These are phyloP conservation scores for Venusia cambrica DNA, from an alignment of 2,888 invertebrate species.

Conservation along the genomic window DNA sequence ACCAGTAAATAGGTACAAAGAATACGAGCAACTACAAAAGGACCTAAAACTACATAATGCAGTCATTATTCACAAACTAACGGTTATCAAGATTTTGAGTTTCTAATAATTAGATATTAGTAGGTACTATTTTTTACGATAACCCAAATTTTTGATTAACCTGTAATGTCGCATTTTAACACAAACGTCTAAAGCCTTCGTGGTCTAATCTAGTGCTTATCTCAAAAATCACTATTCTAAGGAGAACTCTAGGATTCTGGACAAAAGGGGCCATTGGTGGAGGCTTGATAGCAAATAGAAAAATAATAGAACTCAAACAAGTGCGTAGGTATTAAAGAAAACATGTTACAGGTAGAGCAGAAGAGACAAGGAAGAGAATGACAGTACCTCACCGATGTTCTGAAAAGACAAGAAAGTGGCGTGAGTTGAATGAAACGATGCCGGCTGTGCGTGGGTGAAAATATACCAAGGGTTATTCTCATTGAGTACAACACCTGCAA, in stretches of 20 bases:
- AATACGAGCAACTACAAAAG: slow-evolving; percentile 27
- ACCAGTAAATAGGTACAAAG: slow-evolving; percentile 11
- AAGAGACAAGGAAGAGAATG: slow-evolving; percentile 62
- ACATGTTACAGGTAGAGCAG: slow-evolving; percentile 54
- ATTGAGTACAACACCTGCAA: too few relatives aligned
- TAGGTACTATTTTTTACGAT: slow-evolving; percentile 3
- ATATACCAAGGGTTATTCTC: too few relatives aligned
- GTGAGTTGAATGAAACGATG: slow-evolving; percentile 63
- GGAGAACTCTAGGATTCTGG: slow-evolving; percentile 25
- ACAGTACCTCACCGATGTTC: slow-evolving; percentile 82
- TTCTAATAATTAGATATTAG: too few relatives aligned
- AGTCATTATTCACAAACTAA: too few relatives aligned
- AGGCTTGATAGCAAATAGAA: slow-evolving; percentile 37
- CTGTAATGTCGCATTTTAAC: too few relatives aligned
- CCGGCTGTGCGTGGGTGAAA: slow-evolving; percentile 46
- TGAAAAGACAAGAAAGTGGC: slow-evolving; percentile 81
- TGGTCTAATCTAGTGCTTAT: slow-evolving; percentile 36
- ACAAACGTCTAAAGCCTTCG: too few relatives aligned
- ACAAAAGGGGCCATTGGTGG: slow-evolving; percentile 37
- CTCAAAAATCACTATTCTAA: slow-evolving; percentile 15
- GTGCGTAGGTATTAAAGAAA: slow-evolving; percentile 59
- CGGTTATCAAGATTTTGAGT: too few relatives aligned
- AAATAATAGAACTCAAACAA: slow-evolving; percentile 36
- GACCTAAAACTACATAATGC: too few relatives aligned
- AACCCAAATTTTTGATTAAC: too few relatives aligned